Evolutionary conservation across 1,140 invertebrate genomes (phyloP).

Genomic region (Onthophagus taurus): DNA sequence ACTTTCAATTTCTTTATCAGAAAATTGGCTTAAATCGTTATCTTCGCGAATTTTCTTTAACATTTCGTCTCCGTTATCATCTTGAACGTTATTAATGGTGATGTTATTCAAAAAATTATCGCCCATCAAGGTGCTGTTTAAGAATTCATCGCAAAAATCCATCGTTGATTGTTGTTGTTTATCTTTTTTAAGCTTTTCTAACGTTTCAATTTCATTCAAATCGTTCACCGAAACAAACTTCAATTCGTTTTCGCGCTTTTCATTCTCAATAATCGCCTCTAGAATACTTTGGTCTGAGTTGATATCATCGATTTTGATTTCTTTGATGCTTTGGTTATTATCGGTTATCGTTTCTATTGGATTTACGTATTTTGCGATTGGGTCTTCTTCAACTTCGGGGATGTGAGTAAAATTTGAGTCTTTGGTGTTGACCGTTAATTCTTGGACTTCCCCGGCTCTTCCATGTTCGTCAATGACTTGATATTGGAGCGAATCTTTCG

Average conservation of each 20-base stretch:
- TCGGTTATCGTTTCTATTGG: slow-evolving; percentile 5
- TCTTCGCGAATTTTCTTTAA: too few species aligned
- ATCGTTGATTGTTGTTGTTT: too few species aligned
- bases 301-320: slow-evolving; percentile 4
- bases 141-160: too few species aligned
- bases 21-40: too few species aligned
- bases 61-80: too few species aligned
- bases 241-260: slow-evolving; percentile 6
- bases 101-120: too few species aligned
- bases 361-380: slow-evolving; percentile 10
- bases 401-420: slow-evolving; percentile 35
- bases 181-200: too few species aligned
- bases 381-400: slow-evolving; percentile 4
- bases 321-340: not conserved
- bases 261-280: slow-evolving; percentile 10
- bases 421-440: slow-evolving; percentile 37
- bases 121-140: too few species aligned
- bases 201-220: too few species aligned
- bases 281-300: slow-evolving; percentile 5
- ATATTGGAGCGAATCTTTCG: slow-evolving; percentile 24
- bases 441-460: slow-evolving; percentile 26
- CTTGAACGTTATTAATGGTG: too few species aligned
- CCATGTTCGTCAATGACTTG: slow-evolving; percentile 32
- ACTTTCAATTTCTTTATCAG: too few species aligned
- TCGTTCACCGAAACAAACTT: slow-evolving; percentile 1